Conservation (phyloP, 1,140 invertebrate species). For the Leptopilina clavipes region DNA sequence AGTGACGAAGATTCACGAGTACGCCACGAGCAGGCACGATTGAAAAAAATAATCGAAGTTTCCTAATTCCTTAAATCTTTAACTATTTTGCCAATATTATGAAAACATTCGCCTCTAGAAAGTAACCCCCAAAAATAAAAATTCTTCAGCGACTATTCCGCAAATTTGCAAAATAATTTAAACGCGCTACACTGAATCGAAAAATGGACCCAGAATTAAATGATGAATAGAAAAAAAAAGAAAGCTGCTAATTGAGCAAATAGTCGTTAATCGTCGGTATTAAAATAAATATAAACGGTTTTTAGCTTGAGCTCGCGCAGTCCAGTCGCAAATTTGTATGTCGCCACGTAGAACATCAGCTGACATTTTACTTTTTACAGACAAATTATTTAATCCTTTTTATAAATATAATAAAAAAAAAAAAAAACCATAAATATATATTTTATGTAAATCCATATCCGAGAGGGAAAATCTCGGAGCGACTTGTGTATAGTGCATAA, state of each 20-base stretch:
- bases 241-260: background rate
- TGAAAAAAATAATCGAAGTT: too few relatives aligned
- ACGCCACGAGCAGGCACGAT: too few relatives aligned
- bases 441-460: constrained; percentile 41
- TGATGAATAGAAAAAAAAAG: background rate
- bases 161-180: too few relatives aligned
- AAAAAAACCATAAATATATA: constrained; percentile 56
- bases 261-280: constrained; percentile 1
- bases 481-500: constrained; percentile 30
- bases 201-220: background rate
- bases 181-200: too few relatives aligned
- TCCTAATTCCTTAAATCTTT: too few relatives aligned
- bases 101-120: too few relatives aligned
- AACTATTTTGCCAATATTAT: too few relatives aligned
- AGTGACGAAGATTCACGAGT: too few relatives aligned
- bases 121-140: too few relatives aligned
- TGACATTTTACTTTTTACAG: background rate
- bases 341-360: background rate
- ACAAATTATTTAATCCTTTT: constrained; percentile 54
- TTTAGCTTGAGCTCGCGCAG: constrained; percentile 12
- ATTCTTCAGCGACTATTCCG: too few relatives aligned
- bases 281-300: background rate
- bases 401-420: constrained; percentile 62
- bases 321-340: constrained; percentile 25
- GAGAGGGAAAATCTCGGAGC: constrained; percentile 15